These are phyloP conservation scores for Furcifer pardalis DNA, from an alignment of 2,797 vertebrate species.

Conservation along the genomic window DNA sequence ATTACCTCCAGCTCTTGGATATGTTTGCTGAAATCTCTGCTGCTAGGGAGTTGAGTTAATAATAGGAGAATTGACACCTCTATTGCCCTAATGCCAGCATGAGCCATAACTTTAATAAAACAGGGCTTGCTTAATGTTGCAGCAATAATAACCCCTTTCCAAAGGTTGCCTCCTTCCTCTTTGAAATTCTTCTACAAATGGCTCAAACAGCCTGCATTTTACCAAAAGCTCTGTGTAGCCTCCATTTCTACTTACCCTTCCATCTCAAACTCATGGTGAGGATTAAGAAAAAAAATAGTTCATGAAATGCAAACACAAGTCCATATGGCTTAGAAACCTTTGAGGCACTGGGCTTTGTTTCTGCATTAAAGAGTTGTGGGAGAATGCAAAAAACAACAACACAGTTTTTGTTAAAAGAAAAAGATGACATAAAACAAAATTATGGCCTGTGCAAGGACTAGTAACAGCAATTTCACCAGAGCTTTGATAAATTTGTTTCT, in stretches of 20 bases:
- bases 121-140: slow-evolving; percentile 57
- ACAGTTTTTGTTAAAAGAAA: neutral
- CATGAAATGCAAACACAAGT: neutral
- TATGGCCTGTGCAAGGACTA: neutral
- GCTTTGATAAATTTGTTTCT: neutral
- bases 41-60: slow-evolving; percentile 59
- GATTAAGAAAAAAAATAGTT: neutral
- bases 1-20: slow-evolving; percentile 53
- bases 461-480: no score
- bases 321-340: neutral
- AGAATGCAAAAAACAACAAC: neutral
- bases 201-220: slow-evolving; percentile 1
- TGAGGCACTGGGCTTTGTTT: neutral
- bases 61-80: slow-evolving; percentile 66
- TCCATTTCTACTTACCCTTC: neutral
- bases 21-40: slow-evolving; percentile 42
- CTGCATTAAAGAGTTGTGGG: neutral
- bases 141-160: slow-evolving; percentile 47
- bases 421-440: neutral
- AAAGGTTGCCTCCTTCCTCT: slow-evolving; percentile 33
- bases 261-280: neutral
- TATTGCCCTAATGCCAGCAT: slow-evolving; percentile 57
- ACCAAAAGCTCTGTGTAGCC: neutral
- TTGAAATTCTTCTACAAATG: slow-evolving; percentile 16
- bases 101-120: slow-evolving; percentile 70